Base-by-base conservation (phyloP, 1,140 invertebrate species). In the Probaryconus sp. region DNA sequence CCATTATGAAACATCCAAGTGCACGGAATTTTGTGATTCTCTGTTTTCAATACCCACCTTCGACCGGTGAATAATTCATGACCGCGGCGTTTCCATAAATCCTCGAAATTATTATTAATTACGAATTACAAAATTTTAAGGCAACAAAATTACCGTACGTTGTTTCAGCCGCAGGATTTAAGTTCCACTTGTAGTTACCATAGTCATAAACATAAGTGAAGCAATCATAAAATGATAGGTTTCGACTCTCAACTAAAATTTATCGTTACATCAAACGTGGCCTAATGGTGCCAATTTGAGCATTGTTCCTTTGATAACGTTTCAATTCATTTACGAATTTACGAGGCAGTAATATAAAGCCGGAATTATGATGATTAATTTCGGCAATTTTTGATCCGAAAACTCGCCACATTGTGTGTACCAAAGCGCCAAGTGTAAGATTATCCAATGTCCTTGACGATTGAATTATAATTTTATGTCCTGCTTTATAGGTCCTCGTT, bases 191-290 rank as follows among this genome's bases (percentile, higher is more conserved):
- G 2, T 45, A 47, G 55, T 60, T 43, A 30, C 31, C 9, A 1
- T 0, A 24, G 56, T 70, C 56, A 56, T 69, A 61, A 69, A 69
- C 64, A 50, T 68, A 68, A 58, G 64, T 58, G 24, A 35, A 35
- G 64, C 20, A 68, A 68, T 68, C 51, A 43, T 42, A 50, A 68
- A 68, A 68, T 56, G 37, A 70, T 70, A 55, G 48, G 47, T 53
- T 58, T 26, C 6, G 64, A 61, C 38, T 38, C n/a, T 9, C 20
- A 24, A 21, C 10, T 18, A 13, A 43, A 55, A 70, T 61, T 70
- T 70, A 68, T 24, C 37, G 28, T 28, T 31, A 10, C 42, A 17
- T 6, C 13, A 20, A 26, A 47, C 28, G 14, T 1, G 17, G 37
- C 1, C 9, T 26, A 18, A 11, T 20, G 47, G 18, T 35, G 26